Percentiles rank a stretch among this genome's conserved stretches.
These are phyloP conservation scores for Phyllostomus discolor DNA, from an alignment of 2,113 vertebrate genomes.

Conservation along the genomic window DNA sequence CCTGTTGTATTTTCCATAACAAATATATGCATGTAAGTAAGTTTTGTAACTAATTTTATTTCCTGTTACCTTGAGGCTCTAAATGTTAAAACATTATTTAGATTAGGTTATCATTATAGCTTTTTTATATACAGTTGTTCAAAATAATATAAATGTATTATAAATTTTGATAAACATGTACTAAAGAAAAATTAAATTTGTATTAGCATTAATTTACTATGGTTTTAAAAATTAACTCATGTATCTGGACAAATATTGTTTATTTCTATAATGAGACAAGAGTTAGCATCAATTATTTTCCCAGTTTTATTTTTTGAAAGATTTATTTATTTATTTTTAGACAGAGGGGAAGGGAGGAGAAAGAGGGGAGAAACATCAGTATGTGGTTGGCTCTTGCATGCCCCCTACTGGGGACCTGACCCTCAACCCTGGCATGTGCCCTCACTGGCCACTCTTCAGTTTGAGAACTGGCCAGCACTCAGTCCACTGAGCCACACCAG, in stretches of 20 bases:
- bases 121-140: not conserved
- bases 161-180: not conserved
- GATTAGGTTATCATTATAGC: not conserved
- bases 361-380: too few species aligned
- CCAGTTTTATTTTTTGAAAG: not conserved
- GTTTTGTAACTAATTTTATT: slow-evolving; percentile 18
- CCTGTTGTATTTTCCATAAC: not conserved
- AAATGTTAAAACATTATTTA: not conserved
- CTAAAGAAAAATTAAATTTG: slow-evolving; percentile 17
- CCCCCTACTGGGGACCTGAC: too few species aligned
- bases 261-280: not conserved
- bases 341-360: too few species aligned
- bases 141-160: slow-evolving; percentile 21
- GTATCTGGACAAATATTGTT: not conserved
- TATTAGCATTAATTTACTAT: not conserved
- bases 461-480: too few species aligned
- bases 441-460: too few species aligned
- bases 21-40: not conserved
- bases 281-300: not conserved
- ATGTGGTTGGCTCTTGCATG: too few species aligned
- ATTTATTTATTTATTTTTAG: too few species aligned
- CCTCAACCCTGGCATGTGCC: too few species aligned
- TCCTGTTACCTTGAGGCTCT: not conserved
- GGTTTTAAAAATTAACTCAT: not conserved
- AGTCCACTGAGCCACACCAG: too few species aligned